phyloP scores from a whole-genome alignment of 2,797 vertebrate species.

The Chromobotia macracanthus region DNA sequence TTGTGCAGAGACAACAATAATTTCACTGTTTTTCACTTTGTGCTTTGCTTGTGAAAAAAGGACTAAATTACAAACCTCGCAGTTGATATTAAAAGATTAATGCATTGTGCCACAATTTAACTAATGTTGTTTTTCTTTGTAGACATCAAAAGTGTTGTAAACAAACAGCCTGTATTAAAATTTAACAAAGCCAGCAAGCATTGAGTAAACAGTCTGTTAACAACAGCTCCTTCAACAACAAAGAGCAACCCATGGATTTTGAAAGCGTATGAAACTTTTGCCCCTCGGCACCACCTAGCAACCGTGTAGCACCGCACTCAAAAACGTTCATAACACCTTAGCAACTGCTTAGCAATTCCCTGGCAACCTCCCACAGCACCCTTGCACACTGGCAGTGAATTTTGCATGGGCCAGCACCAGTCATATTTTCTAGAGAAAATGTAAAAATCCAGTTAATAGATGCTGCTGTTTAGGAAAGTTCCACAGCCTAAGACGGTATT shows the following conservation, averaged over 20 bases:
- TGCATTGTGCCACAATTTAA: constrained; percentile 31
- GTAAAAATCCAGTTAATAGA: constrained; percentile 30
- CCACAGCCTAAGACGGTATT: constrained; percentile 4
- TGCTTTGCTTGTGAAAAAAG: neutral
- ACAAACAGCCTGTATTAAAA: constrained; percentile 36
- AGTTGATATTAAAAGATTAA: constrained; percentile 49
- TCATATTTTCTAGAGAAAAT: constrained; percentile 6
- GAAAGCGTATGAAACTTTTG: neutral
- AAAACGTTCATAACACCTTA: neutral
- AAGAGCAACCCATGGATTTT: neutral
- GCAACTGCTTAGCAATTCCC: constrained; percentile 5
- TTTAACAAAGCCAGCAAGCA: constrained; percentile 39
- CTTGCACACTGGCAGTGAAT: neutral
- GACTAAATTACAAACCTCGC: constrained; percentile 18
- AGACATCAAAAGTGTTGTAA: constrained; percentile 43
- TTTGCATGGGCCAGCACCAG: constrained; percentile 15
- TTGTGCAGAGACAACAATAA: constrained; percentile 5
- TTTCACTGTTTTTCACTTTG: constrained; percentile 1
- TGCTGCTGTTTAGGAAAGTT: constrained; percentile 26
- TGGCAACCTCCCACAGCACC: neutral
- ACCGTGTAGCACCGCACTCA: neutral
- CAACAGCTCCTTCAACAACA: neutral
- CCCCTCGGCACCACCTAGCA: neutral
- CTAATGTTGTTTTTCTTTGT: constrained; percentile 36
- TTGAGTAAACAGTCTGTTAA: neutral